Evolutionary conservation across 1,140 invertebrate species (phyloP).

Genomic region (Tribolium castaneum): DNA sequence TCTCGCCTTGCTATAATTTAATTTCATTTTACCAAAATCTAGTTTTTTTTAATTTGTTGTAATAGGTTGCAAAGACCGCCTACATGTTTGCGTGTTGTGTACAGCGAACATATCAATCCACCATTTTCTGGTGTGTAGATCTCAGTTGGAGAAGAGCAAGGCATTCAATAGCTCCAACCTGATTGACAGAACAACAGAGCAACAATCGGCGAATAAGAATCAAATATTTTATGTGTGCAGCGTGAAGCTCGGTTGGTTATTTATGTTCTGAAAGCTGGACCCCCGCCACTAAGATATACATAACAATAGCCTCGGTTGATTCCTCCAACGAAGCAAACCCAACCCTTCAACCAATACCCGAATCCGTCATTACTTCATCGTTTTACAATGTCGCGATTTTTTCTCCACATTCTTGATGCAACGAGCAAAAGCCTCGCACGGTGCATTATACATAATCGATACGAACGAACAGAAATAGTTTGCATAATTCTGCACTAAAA

Average conservation of each 20-base stretch:
- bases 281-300: constrained; percentile 27
- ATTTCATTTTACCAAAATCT: background rate
- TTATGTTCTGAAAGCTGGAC: constrained; percentile 27
- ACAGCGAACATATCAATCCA: background rate
- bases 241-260: constrained; percentile 33
- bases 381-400: background rate
- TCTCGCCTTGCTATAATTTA: background rate
- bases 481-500: constrained; percentile 43
- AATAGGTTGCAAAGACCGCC: background rate
- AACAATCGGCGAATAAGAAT: constrained; percentile 32
- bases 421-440: background rate
- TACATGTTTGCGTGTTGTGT: background rate
- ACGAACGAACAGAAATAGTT: constrained; percentile 36
- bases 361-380: background rate
- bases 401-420: background rate
- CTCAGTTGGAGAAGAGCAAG: constrained; percentile 6
- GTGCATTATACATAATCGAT: constrained; percentile 31
- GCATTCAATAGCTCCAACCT: background rate
- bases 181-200: constrained; percentile 30
- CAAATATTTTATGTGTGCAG: constrained; percentile 28
- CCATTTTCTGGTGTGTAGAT: constrained; percentile 12
- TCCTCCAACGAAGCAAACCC: constrained; percentile 9
- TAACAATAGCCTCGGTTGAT: constrained; percentile 19
- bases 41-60: too few relatives aligned
- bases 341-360: constrained; percentile 15